phyloP scores from a whole-genome alignment of 2,113 vertebrate species.

The Vombatus ursinus region DNA sequence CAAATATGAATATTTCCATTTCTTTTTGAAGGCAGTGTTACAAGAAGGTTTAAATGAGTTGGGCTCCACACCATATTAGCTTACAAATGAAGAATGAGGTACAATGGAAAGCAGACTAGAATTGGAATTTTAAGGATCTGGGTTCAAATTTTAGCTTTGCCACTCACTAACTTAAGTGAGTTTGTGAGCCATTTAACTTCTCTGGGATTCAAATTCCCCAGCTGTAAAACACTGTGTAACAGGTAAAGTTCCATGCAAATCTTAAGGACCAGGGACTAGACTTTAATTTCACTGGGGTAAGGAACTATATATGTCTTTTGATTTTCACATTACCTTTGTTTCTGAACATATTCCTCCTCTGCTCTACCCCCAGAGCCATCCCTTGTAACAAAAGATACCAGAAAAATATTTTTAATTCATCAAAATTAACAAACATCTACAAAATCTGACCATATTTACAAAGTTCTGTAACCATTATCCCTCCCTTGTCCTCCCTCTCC shows the following conservation, averaged over 20 bases:
- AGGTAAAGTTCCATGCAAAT: not conserved
- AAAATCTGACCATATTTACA: not conserved
- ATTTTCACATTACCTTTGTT: not conserved
- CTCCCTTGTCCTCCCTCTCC: too few species aligned
- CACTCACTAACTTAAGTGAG: not conserved
- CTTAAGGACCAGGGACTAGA: too few species aligned
- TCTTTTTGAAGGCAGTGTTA: not conserved
- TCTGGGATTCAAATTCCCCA: not conserved
- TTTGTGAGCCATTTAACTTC: not conserved
- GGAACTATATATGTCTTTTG: not conserved
- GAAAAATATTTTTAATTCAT: not conserved
- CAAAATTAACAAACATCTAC: not conserved
- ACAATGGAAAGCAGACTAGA: not conserved
- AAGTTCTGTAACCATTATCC: not conserved
- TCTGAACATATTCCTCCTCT: not conserved
- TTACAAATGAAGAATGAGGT: not conserved
- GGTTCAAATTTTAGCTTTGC: not conserved
- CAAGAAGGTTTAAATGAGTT: not conserved
- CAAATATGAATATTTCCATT: not conserved
- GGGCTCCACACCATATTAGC: not conserved
- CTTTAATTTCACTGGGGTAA: not conserved
- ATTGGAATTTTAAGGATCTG: not conserved
- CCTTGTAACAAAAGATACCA: not conserved
- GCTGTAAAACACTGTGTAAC: not conserved
- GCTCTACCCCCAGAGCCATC: too few species aligned